Evolutionary conservation across 2,888 invertebrate species (phyloP).

Genomic region (Hedychridium roseum): DNA sequence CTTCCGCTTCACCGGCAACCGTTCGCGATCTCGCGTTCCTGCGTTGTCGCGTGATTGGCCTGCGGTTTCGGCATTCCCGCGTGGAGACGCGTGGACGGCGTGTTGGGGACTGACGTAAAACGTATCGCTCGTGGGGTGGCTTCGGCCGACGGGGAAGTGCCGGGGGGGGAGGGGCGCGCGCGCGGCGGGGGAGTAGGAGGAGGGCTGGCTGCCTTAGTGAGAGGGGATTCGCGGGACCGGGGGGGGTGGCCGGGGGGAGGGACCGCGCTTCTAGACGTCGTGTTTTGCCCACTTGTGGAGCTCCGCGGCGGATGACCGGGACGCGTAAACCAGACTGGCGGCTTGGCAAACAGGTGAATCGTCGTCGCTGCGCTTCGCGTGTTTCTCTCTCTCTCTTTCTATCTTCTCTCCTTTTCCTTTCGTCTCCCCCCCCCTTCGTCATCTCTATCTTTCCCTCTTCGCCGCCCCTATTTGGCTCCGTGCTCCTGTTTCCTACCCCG

Average conservation of each 20-base stretch:
- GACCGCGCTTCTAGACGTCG: no score
- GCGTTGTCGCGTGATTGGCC: no score
- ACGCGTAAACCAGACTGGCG: conserved; percentile 56
- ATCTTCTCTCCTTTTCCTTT: not conserved
- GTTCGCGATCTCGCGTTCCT: no score
- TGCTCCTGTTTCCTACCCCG: not conserved
- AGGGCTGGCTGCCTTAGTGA: no score
- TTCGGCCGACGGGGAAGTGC: conserved; percentile 2
- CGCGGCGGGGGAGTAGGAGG: conserved; percentile 5
- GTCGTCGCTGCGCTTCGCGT: conserved; percentile 38
- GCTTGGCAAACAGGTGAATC: conserved; percentile 54
- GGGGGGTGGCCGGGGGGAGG: no score
- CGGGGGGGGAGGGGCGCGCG: conserved; percentile 1
- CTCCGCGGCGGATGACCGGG: conserved; percentile 53
- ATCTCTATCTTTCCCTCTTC: not conserved
- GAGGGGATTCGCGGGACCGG: not conserved
- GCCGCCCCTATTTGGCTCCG: not conserved
- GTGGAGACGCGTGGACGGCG: no score
- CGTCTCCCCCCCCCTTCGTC: no score
- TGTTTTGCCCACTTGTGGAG: conserved; percentile 50
- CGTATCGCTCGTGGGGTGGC: no score
- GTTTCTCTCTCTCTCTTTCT: conserved; percentile 26
- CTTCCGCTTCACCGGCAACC: no score
- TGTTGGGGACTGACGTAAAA: no score
- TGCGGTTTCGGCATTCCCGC: no score